Conservation (phyloP, 2,113 vertebrate species). For the Eidolon helvum region DNA sequence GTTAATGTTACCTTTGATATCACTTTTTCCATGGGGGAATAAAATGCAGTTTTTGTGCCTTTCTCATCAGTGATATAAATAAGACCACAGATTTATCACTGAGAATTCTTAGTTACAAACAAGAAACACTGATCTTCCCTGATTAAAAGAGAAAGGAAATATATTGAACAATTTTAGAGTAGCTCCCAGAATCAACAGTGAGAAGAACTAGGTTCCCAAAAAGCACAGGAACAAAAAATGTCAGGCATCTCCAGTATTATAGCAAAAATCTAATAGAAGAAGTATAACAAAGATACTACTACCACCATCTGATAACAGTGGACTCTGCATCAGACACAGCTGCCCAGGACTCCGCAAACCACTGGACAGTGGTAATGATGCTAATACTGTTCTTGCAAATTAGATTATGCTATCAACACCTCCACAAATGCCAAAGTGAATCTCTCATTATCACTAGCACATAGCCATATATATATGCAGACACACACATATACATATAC, state of each 20-base stretch:
- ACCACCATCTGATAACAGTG: fast-evolving
- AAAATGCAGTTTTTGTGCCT: not conserved
- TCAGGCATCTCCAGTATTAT: not conserved
- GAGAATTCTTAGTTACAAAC: not conserved
- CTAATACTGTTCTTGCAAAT: not conserved
- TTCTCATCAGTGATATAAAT: not conserved
- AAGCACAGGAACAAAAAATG: not conserved
- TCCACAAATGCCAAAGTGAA: not conserved
- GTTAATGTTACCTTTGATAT: not conserved
- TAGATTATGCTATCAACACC: not conserved
- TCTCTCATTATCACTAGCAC: fast-evolving
- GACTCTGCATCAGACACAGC: no score
- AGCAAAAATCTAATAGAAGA: not conserved
- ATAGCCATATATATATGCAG: fast-evolving
- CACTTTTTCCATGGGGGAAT: not conserved
- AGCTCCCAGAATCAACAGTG: not conserved
- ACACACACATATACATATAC: fast-evolving
- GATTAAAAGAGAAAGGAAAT: not conserved
- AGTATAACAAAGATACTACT: not conserved
- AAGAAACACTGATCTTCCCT: not conserved
- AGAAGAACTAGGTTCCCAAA: not conserved
- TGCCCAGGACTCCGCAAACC: not conserved
- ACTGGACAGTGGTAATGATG: fast-evolving
- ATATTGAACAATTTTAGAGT: not conserved
- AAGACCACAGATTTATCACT: not conserved